Evolutionary conservation across 2,797 vertebrate species (phyloP), one percentile per base, ranked within the genome.

Genomic region (Dendrocincla tyrannina): DNA sequence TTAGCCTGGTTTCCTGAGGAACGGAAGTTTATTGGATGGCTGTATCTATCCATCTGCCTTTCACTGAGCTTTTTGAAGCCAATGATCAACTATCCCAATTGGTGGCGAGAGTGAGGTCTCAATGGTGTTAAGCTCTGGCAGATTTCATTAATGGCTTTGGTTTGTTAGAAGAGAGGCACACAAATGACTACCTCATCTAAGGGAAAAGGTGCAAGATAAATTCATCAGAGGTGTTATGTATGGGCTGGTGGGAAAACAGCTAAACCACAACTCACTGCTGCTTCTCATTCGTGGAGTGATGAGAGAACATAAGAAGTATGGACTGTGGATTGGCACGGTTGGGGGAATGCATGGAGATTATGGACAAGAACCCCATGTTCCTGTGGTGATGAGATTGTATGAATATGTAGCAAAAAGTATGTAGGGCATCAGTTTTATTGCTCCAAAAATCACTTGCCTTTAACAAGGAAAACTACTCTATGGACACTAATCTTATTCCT

Each of bases 1-100:
- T 93, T 92, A 95, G 83, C 69, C 59, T 88, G 76, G 91, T 95
- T 97, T 97, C 91, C 93, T 15, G 76, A 96, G 94, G 96, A 97
- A 91, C 95, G 88, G 89, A 81, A 89, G 93, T 80, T 94, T 93
- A 88, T 88, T 58, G 63, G 46, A 78, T 94, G 42, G 50, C 73
- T 93, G 12, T 86, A 78, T 95, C 85, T 93, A 91, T 81, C 93
- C 83, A 88, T 95, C 88, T 95, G 94, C 90, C 73, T 90, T 96
- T 46, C 80, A 81, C 66, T 17, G 53, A 81, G 88, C 28, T 90
- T 92, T 91, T 55, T 55, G 82, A 95, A 94, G 50, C 73, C 83
- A 58, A 1, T 72, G 58, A 88, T 95, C 63, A 52, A 37, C 85
- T 82, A 37, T 47, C 47, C 59, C 2, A 0, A 12, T 73, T 79